phyloP scores from a whole-genome alignment of 2,113 vertebrate genomes.

The Pachypanchax playfairii region DNA sequence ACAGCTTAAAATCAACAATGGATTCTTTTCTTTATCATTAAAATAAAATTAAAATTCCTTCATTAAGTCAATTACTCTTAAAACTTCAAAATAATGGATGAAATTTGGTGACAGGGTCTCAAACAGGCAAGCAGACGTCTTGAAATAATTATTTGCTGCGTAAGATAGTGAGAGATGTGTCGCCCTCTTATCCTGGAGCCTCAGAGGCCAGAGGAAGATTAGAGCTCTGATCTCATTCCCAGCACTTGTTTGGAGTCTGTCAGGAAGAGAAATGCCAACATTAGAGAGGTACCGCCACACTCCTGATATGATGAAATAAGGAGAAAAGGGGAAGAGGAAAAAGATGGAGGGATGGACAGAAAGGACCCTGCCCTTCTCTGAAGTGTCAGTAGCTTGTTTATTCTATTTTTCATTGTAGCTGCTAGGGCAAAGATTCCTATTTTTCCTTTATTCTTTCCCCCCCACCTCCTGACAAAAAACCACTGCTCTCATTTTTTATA shows the following conservation, averaged over 20 bases:
- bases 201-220: slow-evolving; percentile 95
- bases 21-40: slow-evolving; percentile 46
- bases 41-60: slow-evolving; percentile 46
- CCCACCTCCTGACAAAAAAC: slow-evolving; percentile 83
- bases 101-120: slow-evolving; percentile 39
- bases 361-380: slow-evolving; percentile 70
- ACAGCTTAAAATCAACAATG: slow-evolving; percentile 34
- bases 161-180: slow-evolving; percentile 86
- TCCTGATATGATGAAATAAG: slow-evolving; percentile 99
- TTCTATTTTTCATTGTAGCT: slow-evolving; percentile 92
- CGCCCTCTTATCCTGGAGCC: slow-evolving; percentile 85
- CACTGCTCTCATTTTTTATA: slow-evolving; percentile 87
- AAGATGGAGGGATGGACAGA: slow-evolving; percentile 74
- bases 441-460: slow-evolving; percentile 84
- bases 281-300: slow-evolving; percentile 96
- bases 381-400: slow-evolving; percentile 87
- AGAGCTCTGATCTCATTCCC: slow-evolving; percentile 98
- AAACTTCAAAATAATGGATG: slow-evolving; percentile 41
- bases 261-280: slow-evolving; percentile 99
- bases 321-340: slow-evolving; percentile 76
- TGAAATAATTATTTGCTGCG: slow-evolving; percentile 94
- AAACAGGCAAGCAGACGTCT: slow-evolving; percentile 68
- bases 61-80: slow-evolving; percentile 40
- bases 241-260: slow-evolving; percentile 99
- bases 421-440: slow-evolving; percentile 94